Base-by-base conservation (phyloP, 92 coral and sea anemone genomes). In the Isaurus tuberculatus region DNA sequence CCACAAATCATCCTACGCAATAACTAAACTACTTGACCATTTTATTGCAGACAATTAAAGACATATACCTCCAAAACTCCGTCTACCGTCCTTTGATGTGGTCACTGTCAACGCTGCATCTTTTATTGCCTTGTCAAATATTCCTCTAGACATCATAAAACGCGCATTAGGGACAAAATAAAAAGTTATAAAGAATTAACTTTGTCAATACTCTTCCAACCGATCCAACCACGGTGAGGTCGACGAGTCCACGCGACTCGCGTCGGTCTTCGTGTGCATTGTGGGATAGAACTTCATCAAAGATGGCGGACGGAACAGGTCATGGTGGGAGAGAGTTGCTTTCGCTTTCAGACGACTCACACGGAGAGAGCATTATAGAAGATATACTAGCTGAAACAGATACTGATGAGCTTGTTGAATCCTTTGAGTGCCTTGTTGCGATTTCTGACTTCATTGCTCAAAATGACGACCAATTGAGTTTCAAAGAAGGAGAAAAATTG, bases 41-140 rank as follows among this genome's bases (percentile, higher is more conserved):
- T 43, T 46, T 9, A 14, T 23, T 19, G 6, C 19, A 22, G n/a
- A 46, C 22, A 40, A 30, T 2, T 8, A 27, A 1, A 2, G 4
- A 51, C 51, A 22, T 55, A 53, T 86, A 90, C 86, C 89, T 80
- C 85, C 85, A 73, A 90, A 93, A 34, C 79, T 78, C 25, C 95
- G 73, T 5, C 91, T 69, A 31, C 98, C 98, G 37, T 90, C 98
- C 58, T 57, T 84, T 61, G 98, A 82, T 8, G 92, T 91, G 5
- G 97, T 91, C 16, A 95, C 90, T 36, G 94, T 73, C 49, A 94
- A 87, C 36, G 92, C 60, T 19, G 94, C 98, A 66, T 94, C 98
- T 83, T 94, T 91, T 65, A 93, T 32, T n/a, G 98, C 98, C 81
- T 91, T 95, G 46, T 86, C 87, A 84, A 95, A 95, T 68, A 95